These are phyloP conservation scores for Malaclemys terrapin DNA, from an alignment of 2,113 vertebrate species.

Conservation along the genomic window DNA sequence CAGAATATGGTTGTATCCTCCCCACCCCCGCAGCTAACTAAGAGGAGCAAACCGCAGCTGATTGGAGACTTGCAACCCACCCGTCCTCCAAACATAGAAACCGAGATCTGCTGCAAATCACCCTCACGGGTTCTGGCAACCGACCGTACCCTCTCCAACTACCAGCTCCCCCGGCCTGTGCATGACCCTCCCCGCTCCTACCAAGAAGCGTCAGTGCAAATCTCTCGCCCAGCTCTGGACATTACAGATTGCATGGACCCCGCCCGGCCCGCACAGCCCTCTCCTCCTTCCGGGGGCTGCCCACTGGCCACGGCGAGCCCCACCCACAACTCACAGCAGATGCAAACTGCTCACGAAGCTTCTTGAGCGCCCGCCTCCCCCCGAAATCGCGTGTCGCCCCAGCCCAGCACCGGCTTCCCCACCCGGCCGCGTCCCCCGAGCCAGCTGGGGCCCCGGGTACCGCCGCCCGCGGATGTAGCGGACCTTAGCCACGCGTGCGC, in stretches of 20 bases:
- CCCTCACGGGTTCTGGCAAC: too few relatives aligned
- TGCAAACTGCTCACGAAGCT: background rate
- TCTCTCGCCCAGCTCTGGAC: background rate
- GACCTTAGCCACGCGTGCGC: background rate
- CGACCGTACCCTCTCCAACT: background rate
- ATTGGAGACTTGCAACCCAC: background rate
- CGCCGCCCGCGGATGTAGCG: too few relatives aligned
- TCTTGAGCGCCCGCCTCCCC: background rate
- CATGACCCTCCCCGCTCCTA: background rate
- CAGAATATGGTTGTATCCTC: fast-evolving
- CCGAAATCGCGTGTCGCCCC: background rate
- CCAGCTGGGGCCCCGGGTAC: background rate
- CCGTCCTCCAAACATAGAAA: background rate
- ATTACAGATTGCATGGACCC: background rate
- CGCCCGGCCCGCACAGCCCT: background rate
- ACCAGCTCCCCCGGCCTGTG: fast-evolving
- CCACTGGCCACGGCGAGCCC: background rate
- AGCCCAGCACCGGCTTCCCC: background rate
- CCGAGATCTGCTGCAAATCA: background rate
- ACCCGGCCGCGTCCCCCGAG: background rate
- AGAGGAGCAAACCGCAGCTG: background rate
- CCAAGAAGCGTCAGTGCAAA: background rate
- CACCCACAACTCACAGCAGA: background rate
- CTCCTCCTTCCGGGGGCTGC: background rate
- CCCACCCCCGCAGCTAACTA: background rate